Base-by-base conservation (phyloP, 2,113 vertebrate species). In the Aleadryas rufinucha region DNA sequence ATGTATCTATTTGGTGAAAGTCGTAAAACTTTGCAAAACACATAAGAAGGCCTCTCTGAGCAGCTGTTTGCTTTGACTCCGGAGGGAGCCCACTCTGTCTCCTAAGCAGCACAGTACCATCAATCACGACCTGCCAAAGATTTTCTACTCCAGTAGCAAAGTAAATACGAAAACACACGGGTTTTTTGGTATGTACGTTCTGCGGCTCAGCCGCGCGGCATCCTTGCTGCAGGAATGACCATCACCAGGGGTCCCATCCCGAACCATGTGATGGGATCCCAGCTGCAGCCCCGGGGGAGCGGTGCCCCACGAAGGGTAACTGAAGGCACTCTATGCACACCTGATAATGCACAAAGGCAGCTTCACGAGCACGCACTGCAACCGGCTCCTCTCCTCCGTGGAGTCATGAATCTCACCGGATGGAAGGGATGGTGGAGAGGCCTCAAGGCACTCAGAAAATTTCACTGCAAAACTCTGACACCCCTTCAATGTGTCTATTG, bases 11-110 rank as follows among this genome's bases (percentile, higher is more conserved):
- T 94, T 80, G 86, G 88, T 96, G 87, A 93, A 95, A 96, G 92
- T 76, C 37, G 6, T 96, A 94, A 95, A 97, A 96, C 81, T 93
- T 92, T 84, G 88, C 90, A 94, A 92, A 94, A 92, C 75, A 74
- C 82, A 20, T 86, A 92, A 92, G 94, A 86, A 91, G 81, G 90
- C 44, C 66, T 87, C 93, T 96, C 90, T 81, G 87, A 87, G 88
- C 80, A 89, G 89, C 80, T 96, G 92, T 95, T 97, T 95, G 89
- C 85, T 93, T 92, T 96, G 85, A 95, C 92, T 97, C 94, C 47
- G 23, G 92, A 95, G 95, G 92, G 90, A 90, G 63, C 85, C 60
- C 2, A 13, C 84, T 94, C 83, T 83, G 91, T 95, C 92, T 95
- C 93, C 95, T 77, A 94, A 89, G 94, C 94, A 93, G 91, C 89